Evolutionary conservation across 2,113 vertebrate species (phyloP).

Genomic region (Ceratotherium simum): DNA sequence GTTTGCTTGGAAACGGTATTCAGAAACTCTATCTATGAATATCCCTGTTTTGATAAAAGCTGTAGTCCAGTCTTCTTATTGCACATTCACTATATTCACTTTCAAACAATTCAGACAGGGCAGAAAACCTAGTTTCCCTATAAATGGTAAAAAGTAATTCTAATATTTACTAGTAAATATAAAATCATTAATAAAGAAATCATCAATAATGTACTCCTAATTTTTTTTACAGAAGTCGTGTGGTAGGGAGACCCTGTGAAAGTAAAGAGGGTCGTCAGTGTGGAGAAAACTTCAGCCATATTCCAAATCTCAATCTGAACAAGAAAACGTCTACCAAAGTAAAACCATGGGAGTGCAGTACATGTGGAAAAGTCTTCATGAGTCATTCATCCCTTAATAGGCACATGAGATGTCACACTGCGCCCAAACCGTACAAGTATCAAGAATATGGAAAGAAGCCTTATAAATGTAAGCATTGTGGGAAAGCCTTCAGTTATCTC

Average conservation of each 20-base stretch:
- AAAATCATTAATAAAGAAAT: neutral
- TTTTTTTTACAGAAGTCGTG: slow-evolving; percentile 46
- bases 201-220: neutral
- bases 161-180: neutral
- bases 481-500: slow-evolving; percentile 61
- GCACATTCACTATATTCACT: neutral
- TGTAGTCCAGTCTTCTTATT: neutral
- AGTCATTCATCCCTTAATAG: slow-evolving; percentile 36
- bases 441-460: slow-evolving; percentile 50
- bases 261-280: neutral
- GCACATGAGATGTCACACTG: slow-evolving; percentile 33
- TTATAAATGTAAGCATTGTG: slow-evolving; percentile 54
- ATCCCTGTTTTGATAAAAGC: neutral
- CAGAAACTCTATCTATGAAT: neutral
- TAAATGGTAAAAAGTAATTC: neutral
- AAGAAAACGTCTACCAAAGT: neutral
- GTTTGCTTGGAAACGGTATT: neutral
- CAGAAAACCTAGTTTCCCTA: neutral
- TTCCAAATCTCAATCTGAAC: neutral
- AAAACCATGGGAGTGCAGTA: slow-evolving; percentile 35
- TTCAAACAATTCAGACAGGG: neutral
- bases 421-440: slow-evolving; percentile 1
- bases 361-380: slow-evolving; percentile 52
- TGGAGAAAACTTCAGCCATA: neutral
- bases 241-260: neutral